Percentiles rank a stretch among this genome's conserved stretches.
phyloP scores from a whole-genome alignment of 2,113 vertebrate species.

The Manacus vitellinus region DNA sequence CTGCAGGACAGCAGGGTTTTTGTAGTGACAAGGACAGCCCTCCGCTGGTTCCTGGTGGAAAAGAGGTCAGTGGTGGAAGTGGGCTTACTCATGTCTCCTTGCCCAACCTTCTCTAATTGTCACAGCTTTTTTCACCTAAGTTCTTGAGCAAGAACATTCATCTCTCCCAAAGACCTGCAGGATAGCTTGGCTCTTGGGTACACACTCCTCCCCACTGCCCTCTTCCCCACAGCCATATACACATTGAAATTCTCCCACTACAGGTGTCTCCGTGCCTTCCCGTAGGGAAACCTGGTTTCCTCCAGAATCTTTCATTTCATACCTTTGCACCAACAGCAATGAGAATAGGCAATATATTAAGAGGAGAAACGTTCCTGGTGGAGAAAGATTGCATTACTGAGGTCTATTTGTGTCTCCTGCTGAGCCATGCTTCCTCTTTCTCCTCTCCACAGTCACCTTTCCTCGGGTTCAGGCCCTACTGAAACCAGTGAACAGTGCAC shows the following conservation, averaged over 20 bases:
- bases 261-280: accelerated
- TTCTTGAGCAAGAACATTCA: neutral
- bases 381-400: neutral
- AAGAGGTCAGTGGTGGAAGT: neutral
- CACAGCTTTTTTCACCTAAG: neutral
- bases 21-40: neutral
- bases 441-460: neutral
- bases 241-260: neutral
- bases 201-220: accelerated
- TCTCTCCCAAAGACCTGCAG: neutral
- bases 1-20: neutral
- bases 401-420: neutral
- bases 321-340: neutral
- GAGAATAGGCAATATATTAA: neutral
- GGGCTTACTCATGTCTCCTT: neutral
- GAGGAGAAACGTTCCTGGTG: neutral
- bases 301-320: neutral
- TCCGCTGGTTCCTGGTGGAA: neutral
- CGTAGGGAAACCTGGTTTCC: neutral
- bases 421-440: neutral
- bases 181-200: neutral
- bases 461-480: neutral
- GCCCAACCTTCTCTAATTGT: neutral
- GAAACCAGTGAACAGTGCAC: neutral
- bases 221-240: neutral